A percentile compares a stretch with the other conserved stretches of the same genome.
These are phyloP conservation scores for Daubentonia madagascariensis DNA, from an alignment of 2,113 vertebrate species.

Conservation along the genomic window DNA sequence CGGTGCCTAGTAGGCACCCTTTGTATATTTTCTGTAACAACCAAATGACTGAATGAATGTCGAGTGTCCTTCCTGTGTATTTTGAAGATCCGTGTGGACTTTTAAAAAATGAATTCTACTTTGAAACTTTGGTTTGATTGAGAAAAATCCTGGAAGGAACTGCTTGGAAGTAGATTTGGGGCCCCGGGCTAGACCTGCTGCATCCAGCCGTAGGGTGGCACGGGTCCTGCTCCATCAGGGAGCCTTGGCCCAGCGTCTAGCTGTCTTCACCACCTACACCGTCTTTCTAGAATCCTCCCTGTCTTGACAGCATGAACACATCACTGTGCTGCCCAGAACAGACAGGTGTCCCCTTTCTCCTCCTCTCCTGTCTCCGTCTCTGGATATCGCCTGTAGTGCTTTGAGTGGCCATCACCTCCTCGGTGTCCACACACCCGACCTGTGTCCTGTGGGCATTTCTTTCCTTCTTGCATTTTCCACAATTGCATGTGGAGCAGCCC, in stretches of 20 bases:
- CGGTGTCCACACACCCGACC: not conserved
- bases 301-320: not conserved
- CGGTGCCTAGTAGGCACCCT: not conserved
- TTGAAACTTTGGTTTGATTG: too few species aligned
- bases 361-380: not conserved
- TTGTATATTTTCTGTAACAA: too few species aligned
- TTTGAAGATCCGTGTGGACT: not conserved
- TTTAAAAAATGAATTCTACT: not conserved
- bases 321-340: not conserved
- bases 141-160: not conserved
- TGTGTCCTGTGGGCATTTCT: not conserved
- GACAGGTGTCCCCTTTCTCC: too few species aligned
- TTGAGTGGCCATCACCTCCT: accelerated
- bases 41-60: not conserved
- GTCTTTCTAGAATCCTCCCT: not conserved
- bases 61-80: too few species aligned
- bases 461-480: not conserved
- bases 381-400: accelerated
- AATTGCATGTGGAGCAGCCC: not conserved
- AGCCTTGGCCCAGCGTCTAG: accelerated
- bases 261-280: not conserved
- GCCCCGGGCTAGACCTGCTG: too few species aligned
- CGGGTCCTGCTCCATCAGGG: not conserved
- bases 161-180: not conserved
- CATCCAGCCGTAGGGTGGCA: not conserved